Evolutionary conservation across 2,888 invertebrate species (phyloP), one percentile per base, ranked within the genome.

Genomic region (Dorcus hopei): DNA sequence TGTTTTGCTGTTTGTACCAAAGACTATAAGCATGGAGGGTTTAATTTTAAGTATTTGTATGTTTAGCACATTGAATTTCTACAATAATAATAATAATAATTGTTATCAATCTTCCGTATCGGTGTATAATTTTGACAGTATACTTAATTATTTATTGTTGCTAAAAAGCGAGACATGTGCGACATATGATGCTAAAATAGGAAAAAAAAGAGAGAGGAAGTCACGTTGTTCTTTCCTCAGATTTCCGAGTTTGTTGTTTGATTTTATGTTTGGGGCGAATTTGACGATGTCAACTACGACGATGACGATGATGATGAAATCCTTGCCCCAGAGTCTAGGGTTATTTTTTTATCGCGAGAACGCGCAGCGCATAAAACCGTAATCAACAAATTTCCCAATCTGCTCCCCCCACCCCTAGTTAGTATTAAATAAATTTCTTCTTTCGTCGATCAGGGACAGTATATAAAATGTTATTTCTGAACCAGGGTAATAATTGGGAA

Each of bases 231-330:
- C 58, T 58, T 42, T 43, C 26, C 26, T 33, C 54, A 58, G 52
- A 48, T 57, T 58, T 50, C 23, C 47, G 54, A 50, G 43, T 58
- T 58, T 58, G 54, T 58, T 41, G 48, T 51, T 58, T 49, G 49
- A 43, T 58, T 54, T 54, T 50, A 45, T 45, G 45, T 45, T 33
- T n/a, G 33, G 38, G 19, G n/a, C 23, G 42, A 57, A 51, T 45
- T 38, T 39, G 3, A 26, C 8, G 11, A 7, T 43, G 11, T 14
- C 5, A 39, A 57, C 38, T 23, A 33, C 38, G 16, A 33, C 8
- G 39, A 49, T 23, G 40, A 43, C 26, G 5, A 33, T 33, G 26
- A 33, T 33, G 6, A 33, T 45, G 23, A 45, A 45, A 52, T 57
- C 26, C 26, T 33, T 49, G 38, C 49, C 14, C 14, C 48, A 52